Evolutionary conservation across 2,888 invertebrate species (phyloP).

Genomic region (Encarsia formosa): DNA sequence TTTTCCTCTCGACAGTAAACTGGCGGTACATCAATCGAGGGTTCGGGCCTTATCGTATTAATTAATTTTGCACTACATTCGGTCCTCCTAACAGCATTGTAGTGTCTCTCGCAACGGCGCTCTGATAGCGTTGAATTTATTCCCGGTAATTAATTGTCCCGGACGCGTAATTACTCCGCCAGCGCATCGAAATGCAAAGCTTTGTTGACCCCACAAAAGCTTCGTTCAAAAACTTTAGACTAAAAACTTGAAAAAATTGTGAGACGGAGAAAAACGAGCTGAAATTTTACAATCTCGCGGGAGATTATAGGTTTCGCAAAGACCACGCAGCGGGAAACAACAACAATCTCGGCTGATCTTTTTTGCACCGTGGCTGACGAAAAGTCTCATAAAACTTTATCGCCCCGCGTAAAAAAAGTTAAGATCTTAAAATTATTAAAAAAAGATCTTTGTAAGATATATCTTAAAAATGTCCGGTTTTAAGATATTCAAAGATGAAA

Average conservation of each 20-base stretch:
- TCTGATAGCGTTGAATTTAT: conserved; percentile 9
- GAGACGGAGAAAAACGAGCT: too few species aligned
- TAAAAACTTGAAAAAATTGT: too few species aligned
- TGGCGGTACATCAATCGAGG: conserved; percentile 12
- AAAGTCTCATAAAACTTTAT: conserved; percentile 22
- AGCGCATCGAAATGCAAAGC: too few species aligned
- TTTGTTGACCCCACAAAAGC: too few species aligned
- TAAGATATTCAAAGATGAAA: too few species aligned
- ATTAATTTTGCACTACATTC: conserved; percentile 18
- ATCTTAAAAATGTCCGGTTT: too few species aligned
- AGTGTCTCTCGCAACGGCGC: not conserved
- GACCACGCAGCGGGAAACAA: conserved; percentile 20
- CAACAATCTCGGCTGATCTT: conserved; percentile 24
- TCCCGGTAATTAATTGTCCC: conserved; percentile 2
- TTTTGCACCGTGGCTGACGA: conserved; percentile 8
- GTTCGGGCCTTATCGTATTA: conserved; percentile 13
- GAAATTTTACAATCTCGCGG: too few species aligned
- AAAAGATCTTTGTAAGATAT: too few species aligned
- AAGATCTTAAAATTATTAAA: too few species aligned
- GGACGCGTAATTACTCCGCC: too few species aligned
- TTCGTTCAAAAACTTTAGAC: too few species aligned
- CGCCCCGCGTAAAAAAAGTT: too few species aligned
- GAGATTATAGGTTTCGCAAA: conserved; percentile 10
- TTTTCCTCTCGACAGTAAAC: not conserved
- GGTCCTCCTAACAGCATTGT: not conserved